Percentiles rank a stretch among this genome's conserved stretches.
These are phyloP conservation scores for Steatocranus sp. DNA, from an alignment of 2,797 vertebrate genomes.

Conservation along the genomic window DNA sequence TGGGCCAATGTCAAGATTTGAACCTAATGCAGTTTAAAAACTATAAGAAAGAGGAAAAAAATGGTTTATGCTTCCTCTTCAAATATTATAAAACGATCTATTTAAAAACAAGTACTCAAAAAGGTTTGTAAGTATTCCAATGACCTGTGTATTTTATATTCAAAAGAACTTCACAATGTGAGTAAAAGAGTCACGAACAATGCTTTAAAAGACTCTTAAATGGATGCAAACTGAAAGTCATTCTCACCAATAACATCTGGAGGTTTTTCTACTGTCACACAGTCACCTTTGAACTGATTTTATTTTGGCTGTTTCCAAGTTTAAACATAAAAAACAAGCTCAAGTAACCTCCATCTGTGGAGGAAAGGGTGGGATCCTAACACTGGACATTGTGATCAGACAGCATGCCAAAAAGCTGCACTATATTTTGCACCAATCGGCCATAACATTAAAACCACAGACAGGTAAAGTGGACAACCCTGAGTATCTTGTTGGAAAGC, in stretches of 20 bases:
- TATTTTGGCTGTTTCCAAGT: not conserved
- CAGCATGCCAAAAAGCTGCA: not conserved
- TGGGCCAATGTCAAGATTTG: not conserved
- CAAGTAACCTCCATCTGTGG: not conserved
- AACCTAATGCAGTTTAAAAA: not conserved
- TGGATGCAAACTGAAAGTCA: not conserved
- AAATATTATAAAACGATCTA: not conserved
- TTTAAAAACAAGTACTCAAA: not conserved
- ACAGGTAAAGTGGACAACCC: not conserved
- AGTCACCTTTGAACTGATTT: not conserved
- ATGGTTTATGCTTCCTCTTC: not conserved
- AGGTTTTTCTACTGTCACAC: not conserved
- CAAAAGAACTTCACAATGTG: not conserved
- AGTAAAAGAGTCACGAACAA: not conserved
- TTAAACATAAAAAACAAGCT: not conserved
- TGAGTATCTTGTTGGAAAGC: not conserved
- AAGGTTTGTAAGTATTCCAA: not conserved
- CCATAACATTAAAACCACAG: not conserved
- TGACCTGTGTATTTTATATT: not conserved
- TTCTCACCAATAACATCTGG: not conserved
- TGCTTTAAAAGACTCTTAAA: not conserved
- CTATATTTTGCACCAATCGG: not conserved
- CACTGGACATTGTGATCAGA: not conserved
- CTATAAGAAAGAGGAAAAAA: not conserved
- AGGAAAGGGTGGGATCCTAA: not conserved